Conservation (phyloP, 2,888 invertebrate species). For the Pecten maximus region DNA sequence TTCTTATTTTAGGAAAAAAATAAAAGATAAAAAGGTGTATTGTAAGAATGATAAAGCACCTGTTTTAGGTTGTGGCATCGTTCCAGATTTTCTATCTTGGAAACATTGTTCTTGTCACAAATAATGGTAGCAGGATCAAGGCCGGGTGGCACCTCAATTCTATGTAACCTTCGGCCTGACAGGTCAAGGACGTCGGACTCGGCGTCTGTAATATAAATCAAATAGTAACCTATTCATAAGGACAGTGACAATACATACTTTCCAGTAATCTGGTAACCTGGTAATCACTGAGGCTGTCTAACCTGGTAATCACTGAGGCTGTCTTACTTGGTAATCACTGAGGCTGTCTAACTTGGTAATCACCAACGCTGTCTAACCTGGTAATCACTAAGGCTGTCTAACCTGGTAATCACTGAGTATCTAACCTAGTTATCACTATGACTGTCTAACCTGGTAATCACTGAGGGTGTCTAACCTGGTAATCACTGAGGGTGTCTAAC, state of each 20-base stretch:
- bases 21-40: not conserved
- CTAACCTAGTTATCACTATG: too few species aligned
- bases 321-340: not conserved
- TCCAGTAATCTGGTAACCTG: too few species aligned
- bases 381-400: too few species aligned
- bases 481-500: not conserved
- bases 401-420: too few species aligned
- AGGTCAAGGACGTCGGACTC: constrained; percentile 86
- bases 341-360: too few species aligned
- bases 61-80: constrained; percentile 88
- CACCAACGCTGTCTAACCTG: not conserved
- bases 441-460: not conserved
- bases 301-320: too few species aligned
- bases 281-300: too few species aligned
- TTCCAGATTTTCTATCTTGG: constrained; percentile 93
- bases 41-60: constrained; percentile 62
- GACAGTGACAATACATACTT: not conserved
- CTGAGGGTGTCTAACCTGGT: too few species aligned
- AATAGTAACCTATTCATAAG: not conserved
- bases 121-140: constrained; percentile 68
- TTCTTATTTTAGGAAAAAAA: too few species aligned
- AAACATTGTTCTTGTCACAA: constrained; percentile 92
- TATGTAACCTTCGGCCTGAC: constrained; percentile 91
- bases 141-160: constrained; percentile 85
- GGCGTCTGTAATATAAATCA: constrained; percentile 57